phyloP scores from a whole-genome alignment of 1,140 invertebrate genomes.

The Drosophila ficusphila region DNA sequence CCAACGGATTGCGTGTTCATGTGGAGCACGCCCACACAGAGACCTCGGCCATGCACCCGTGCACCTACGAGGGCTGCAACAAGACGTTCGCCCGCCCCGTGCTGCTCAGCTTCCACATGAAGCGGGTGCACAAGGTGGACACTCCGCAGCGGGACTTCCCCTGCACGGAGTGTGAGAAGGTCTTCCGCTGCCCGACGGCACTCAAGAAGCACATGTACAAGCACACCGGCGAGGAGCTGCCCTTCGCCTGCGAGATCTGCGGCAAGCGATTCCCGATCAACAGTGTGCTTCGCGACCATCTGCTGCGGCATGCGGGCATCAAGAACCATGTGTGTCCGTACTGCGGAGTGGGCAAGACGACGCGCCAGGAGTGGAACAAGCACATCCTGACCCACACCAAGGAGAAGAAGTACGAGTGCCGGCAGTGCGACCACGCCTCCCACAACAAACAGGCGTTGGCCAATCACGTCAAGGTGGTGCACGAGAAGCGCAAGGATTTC shows the following conservation, averaged over 20 bases:
- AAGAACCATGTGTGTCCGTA: conserved; percentile 81
- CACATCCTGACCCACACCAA: conserved; percentile 79
- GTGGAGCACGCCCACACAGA: conserved; percentile 77
- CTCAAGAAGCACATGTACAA: conserved; percentile 85
- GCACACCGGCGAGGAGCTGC: conserved; percentile 85
- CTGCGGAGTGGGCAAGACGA: conserved; percentile 79
- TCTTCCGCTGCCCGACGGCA: conserved; percentile 79
- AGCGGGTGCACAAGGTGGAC: conserved; percentile 72
- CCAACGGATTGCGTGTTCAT: conserved; percentile 71
- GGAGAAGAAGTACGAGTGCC: conserved; percentile 78
- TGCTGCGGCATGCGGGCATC: conserved; percentile 78
- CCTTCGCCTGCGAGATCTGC: conserved; percentile 86
- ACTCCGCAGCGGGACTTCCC: conserved; percentile 61
- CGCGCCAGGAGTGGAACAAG: conserved; percentile 76
- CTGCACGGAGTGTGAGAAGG: conserved; percentile 78
- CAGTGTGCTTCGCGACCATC: conserved; percentile 71
- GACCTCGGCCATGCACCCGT: conserved; percentile 67
- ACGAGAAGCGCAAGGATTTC: conserved; percentile 80
- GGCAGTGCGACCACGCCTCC: conserved; percentile 76
- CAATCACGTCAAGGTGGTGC: conserved; percentile 77
- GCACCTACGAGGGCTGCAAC: conserved; percentile 71
- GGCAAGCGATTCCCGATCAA: conserved; percentile 83
- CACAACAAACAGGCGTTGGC: conserved; percentile 75
- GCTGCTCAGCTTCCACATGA: conserved; percentile 78
- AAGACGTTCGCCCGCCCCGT: conserved; percentile 66